Percentiles rank a stretch among this genome's conserved stretches.
These are phyloP conservation scores for Drosophila bipectinata DNA, from an alignment of 1,140 invertebrate species.

Conservation along the genomic window DNA sequence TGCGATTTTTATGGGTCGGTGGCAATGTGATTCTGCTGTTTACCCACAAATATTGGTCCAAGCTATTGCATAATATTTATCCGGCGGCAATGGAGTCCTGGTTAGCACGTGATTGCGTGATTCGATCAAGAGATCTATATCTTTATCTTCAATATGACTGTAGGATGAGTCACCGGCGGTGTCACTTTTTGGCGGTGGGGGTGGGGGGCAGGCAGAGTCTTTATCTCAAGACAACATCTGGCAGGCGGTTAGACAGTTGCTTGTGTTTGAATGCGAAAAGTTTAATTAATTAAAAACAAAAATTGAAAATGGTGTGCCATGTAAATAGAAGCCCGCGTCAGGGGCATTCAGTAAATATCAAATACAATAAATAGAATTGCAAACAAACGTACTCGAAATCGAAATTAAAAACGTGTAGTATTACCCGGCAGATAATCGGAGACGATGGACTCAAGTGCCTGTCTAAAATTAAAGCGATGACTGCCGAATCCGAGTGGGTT, in stretches of 20 bases:
- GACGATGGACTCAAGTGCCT: constrained; percentile 28
- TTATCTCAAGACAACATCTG: constrained; percentile 57
- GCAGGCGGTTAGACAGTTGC: constrained; percentile 64
- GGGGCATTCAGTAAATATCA: constrained; percentile 43
- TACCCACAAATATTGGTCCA: constrained; percentile 61
- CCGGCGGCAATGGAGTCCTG: constrained; percentile 32
- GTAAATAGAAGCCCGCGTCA: constrained; percentile 37
- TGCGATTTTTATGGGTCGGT: constrained; percentile 68
- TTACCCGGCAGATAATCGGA: constrained; percentile 53
- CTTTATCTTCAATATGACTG: constrained; percentile 48
- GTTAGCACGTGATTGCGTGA: constrained; percentile 41
- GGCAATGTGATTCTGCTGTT: constrained; percentile 66
- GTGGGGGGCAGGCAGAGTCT: constrained; percentile 25
- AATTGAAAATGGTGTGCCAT: constrained; percentile 13
- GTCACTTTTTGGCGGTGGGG: neutral
- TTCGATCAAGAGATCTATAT: constrained; percentile 48
- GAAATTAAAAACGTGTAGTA: constrained; percentile 53
- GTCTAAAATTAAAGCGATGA: constrained; percentile 65
- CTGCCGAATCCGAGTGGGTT: constrained; percentile 19
- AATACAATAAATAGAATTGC: constrained; percentile 63
- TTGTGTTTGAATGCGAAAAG: constrained; percentile 66
- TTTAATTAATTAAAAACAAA: constrained; percentile 66
- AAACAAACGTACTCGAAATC: constrained; percentile 37
- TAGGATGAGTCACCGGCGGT: constrained; percentile 49
- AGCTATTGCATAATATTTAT: constrained; percentile 24